These are phyloP conservation scores for Malurus cyaneus DNA, from an alignment of 2,113 vertebrate genomes.

Conservation along the genomic window DNA sequence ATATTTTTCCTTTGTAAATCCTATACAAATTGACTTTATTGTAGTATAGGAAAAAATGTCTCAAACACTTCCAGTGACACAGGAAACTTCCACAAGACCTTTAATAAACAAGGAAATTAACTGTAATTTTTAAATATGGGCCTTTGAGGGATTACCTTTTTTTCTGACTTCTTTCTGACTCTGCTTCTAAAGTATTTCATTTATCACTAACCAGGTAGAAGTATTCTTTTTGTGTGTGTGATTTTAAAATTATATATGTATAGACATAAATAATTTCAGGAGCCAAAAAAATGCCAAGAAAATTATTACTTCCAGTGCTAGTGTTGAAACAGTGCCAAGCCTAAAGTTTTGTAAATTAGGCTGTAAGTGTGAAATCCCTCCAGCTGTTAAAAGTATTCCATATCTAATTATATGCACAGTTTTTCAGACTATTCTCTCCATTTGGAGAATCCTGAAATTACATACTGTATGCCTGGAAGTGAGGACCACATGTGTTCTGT, in stretches of 20 bases:
- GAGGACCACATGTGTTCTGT: constrained; percentile 33
- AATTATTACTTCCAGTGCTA: constrained; percentile 75
- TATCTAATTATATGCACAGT: constrained; percentile 75
- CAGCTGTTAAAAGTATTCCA: constrained; percentile 82
- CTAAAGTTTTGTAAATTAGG: constrained; percentile 74
- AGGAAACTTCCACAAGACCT: constrained; percentile 21
- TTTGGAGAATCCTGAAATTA: constrained; percentile 62
- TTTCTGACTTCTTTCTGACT: constrained; percentile 6
- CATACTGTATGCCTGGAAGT: constrained; percentile 42
- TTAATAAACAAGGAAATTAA: constrained; percentile 30
- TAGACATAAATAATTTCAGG: constrained; percentile 69
- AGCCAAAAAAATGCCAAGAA: constrained; percentile 64
- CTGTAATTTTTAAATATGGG: background rate
- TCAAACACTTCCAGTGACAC: background rate
- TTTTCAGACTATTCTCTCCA: constrained; percentile 62
- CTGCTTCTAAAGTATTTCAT: constrained; percentile 43
- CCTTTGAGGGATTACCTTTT: background rate
- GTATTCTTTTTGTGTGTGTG: background rate
- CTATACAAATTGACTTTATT: constrained; percentile 1
- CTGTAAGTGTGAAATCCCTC: constrained; percentile 81
- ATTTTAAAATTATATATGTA: constrained; percentile 63
- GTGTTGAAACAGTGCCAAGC: constrained; percentile 72
- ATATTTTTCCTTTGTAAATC: constrained; percentile 7
- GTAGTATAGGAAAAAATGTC: background rate
- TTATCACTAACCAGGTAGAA: constrained; percentile 59